Evolutionary conservation across 2,888 invertebrate genomes (phyloP), one percentile per base, ranked within the genome.

Genomic region (Melolontha melolontha): DNA sequence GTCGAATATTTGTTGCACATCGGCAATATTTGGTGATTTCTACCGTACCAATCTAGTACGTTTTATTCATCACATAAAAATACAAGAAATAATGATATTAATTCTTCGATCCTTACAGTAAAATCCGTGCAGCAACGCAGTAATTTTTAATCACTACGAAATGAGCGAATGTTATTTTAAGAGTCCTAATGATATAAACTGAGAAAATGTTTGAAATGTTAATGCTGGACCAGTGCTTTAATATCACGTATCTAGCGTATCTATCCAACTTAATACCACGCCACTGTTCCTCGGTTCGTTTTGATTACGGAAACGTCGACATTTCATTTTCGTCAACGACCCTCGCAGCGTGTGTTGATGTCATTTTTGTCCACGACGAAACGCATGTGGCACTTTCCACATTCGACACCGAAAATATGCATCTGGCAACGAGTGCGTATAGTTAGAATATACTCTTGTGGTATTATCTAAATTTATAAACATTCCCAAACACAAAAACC

Each of bases 381-480:
- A 63, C 49, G 64, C 62, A 64, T 22, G 70, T 66, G 54, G 42
- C 70, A 66, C 68, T 11, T 22, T 22, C 22, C 22, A 42, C 27
- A 17, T 57, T 22, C 17, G 44, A 44, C 44, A 59, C 44, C 29
- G 29, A 59, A 59, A 59, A 59, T 47, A 59, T 59, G 59, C 59
- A 59, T 59, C 44, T 59, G 59, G 59, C 59, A 44, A 12, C 44
- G 27, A 29, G 8, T 16, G 47, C 47, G 14, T 59, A 59, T 42
- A 42, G 44, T 44, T 8, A 14, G 14, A 8, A 47, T 59, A 59
- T 29, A n/a, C 27, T 27, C 27, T 42, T 47, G 22, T 42, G 44
- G 44, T 42, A 16, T 44, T 44, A 59, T 59, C 59, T 59, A 59
- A 44, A 44, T 44, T 44, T 59, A 59, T 47, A 59, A 59, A 59